Percentiles rank a stretch among this genome's conserved stretches.
Evolutionary conservation across 2,888 invertebrate genomes (phyloP).

Genomic region (Ormyrus thymus): DNA sequence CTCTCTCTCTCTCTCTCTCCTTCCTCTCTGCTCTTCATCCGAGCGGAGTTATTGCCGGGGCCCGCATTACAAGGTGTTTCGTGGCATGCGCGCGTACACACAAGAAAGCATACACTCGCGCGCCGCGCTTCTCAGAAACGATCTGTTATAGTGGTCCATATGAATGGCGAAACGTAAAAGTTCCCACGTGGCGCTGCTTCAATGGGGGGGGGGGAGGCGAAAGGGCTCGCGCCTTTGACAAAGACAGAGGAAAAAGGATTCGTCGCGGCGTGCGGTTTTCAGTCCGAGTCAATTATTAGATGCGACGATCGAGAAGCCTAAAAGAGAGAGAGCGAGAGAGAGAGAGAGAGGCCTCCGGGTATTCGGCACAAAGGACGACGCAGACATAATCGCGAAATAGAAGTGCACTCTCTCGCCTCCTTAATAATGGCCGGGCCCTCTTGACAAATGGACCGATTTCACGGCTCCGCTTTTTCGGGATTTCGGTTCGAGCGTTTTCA

Average conservation of each 20-base stretch:
- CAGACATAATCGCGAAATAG: conserved; percentile 58
- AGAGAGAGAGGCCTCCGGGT: conserved; percentile 49
- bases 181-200: conserved; percentile 71
- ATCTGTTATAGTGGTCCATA: conserved; percentile 72
- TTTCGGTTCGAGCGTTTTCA: conserved; percentile 51
- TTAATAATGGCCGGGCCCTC: conserved; percentile 47
- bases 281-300: conserved; percentile 74
- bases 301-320: conserved; percentile 58
- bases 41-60: conserved; percentile 54
- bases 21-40: conserved; percentile 32
- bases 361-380: conserved; percentile 53
- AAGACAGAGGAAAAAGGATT: conserved; percentile 63
- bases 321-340: conserved; percentile 11
- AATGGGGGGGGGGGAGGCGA: conserved; percentile 64
- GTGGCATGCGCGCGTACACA: neutral
- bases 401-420: conserved; percentile 50
- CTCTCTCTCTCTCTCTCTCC: neutral
- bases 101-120: neutral
- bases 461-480: conserved; percentile 37
- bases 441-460: conserved; percentile 56
- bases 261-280: conserved; percentile 75
- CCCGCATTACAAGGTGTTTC: conserved; percentile 61
- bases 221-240: conserved; percentile 46
- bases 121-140: conserved; percentile 70
- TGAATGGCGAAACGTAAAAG: conserved; percentile 75